Base-by-base conservation (phyloP, 2,797 vertebrate species). In the Graptemys geographica region DNA sequence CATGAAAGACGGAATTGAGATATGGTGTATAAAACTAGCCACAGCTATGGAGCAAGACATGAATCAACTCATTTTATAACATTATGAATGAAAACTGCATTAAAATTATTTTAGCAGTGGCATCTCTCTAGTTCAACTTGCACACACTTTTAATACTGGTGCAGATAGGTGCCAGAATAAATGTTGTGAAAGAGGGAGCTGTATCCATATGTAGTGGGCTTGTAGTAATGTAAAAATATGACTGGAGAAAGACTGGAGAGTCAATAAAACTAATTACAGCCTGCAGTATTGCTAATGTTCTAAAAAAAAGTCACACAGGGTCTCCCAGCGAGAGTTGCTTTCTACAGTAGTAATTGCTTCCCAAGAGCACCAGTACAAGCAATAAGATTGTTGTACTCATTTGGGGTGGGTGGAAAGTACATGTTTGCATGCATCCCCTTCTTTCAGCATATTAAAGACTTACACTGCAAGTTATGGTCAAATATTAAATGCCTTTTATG, bases 261-360 rank as follows among this genome's bases (percentile, higher is more conserved):
- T 79, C 44, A 51, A 69, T 59, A 90, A 84, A 88, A 52, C 18
- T 83, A 90, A 86, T 65, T 31, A 28, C 12, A 69, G 31, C 62
- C 16, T 65, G 62, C 31, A 65, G 62, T n/a, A 19, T 33, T 65
- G 62, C 62, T 65, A 65, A 18, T n/a, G n/a, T 69, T 69, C 62
- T 69, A 69, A 59, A 4, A 10, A 10, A 69, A 90, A 87, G 82
- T 88, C 27, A 3, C 91, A 3, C 18, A 65, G 15, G 15, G 10
- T 57, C 44, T 57, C 11, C 9, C 81, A 69, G 28, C 28, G 81
- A 83, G 33, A 5, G 53, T 2, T 33, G 86, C 74, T 65, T 90
- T 4, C 91, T 84, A 13, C 7, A 57, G 19, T 65, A 83, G n/a
- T 3, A 86, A 23, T 31, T 49, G 5, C 21, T 15, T 86, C n/a